A percentile compares a stretch with the other conserved stretches of the same genome.
Evolutionary conservation across 2,797 vertebrate genomes (phyloP).

Genomic region (Odontamblyopus lacepedii): DNA sequence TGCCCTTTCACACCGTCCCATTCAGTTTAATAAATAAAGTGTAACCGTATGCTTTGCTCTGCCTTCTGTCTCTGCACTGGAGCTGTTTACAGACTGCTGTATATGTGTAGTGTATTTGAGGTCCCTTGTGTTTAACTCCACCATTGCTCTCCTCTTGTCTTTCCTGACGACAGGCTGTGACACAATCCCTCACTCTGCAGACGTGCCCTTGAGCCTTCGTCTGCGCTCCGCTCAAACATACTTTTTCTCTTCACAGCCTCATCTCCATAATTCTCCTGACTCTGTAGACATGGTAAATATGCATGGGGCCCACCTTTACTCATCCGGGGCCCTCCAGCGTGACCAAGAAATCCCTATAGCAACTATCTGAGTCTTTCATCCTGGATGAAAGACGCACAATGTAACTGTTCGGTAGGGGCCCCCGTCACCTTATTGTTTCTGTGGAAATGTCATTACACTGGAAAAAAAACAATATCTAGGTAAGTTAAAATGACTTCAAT

Average conservation of each 20-base stretch:
- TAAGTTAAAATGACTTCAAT: too few species aligned
- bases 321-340: conserved; percentile 20
- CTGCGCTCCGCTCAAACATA: conserved; percentile 26
- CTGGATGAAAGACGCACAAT: neutral
- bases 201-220: conserved; percentile 24
- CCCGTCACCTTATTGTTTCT: too few species aligned
- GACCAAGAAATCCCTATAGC: conserved; percentile 13
- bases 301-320: conserved; percentile 41
- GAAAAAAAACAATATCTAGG: too few species aligned
- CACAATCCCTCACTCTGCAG: neutral
- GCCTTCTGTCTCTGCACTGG: too few species aligned
- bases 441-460: too few species aligned
- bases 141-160: neutral
- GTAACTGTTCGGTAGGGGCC: too few species aligned
- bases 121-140: neutral
- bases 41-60: too few species aligned
- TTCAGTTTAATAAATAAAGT: too few species aligned
- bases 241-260: conserved; percentile 39
- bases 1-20: too few species aligned
- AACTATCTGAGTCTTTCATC: conserved; percentile 4
- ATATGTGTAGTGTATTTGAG: neutral
- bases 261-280: conserved; percentile 58
- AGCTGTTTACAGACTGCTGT: too few species aligned
- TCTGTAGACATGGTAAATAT: conserved; percentile 49
- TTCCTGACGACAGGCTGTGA: neutral